Conservation (phyloP, 2,888 invertebrate genomes). For the Hemicrepidius hirtus region DNA sequence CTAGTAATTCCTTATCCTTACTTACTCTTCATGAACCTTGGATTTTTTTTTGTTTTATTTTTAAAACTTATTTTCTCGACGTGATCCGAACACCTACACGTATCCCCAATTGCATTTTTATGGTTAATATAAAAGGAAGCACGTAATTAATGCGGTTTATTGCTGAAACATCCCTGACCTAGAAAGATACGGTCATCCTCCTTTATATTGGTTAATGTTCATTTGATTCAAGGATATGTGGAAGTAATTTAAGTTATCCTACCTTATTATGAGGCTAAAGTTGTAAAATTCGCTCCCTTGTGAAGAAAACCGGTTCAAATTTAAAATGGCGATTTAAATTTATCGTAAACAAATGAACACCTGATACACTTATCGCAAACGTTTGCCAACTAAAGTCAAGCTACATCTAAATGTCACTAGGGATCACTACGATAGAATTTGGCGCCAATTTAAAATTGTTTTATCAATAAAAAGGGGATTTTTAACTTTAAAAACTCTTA, state of each 20-base stretch:
- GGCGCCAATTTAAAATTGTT: slow-evolving; percentile 10
- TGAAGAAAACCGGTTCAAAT: neutral
- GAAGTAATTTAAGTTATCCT: neutral
- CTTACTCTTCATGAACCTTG: neutral
- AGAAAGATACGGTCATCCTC: slow-evolving; percentile 24
- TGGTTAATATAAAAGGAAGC: slow-evolving; percentile 14
- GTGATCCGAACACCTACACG: slow-evolving; percentile 19
- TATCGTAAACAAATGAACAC: slow-evolving; percentile 30
- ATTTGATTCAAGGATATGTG: slow-evolving; percentile 13
- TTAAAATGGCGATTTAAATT: slow-evolving; percentile 11
- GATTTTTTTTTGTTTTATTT: neutral
- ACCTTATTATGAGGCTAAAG: neutral
- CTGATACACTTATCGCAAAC: slow-evolving; percentile 11
- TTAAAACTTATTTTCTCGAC: neutral
- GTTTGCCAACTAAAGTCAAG: slow-evolving; percentile 6
- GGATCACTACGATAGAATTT: neutral
- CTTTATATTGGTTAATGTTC: slow-evolving; percentile 6
- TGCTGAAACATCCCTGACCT: slow-evolving; percentile 41
- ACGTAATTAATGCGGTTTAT: slow-evolving; percentile 29
- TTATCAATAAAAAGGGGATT: too few relatives aligned
- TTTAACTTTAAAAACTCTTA: too few relatives aligned
- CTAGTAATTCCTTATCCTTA: neutral
- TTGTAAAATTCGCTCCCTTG: neutral
- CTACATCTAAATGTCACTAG: slow-evolving; percentile 10
- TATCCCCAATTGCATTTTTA: slow-evolving; percentile 14